Conservation (phyloP, 2,797 vertebrate species). For the Pantherophis vulpinus region DNA sequence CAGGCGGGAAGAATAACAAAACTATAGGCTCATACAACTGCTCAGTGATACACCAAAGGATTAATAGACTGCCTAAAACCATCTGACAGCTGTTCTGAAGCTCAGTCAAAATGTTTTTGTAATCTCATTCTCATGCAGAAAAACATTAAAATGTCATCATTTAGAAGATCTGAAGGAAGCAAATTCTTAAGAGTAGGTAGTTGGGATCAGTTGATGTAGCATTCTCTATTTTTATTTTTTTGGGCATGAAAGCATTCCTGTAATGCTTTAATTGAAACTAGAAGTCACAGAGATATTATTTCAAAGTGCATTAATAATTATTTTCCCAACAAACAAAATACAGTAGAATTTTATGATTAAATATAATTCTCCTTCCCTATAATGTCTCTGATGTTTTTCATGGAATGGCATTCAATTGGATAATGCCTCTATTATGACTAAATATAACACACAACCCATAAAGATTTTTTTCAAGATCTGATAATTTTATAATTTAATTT, state of each 20-base stretch:
- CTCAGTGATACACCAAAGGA: background rate
- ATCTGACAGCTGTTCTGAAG: background rate
- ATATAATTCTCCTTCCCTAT: background rate
- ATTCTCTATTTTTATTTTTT: background rate
- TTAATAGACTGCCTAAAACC: conserved; percentile 10
- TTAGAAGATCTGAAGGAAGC: background rate
- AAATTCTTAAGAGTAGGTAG: background rate
- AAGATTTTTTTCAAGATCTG: background rate
- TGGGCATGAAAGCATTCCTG: background rate
- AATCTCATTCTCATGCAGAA: background rate
- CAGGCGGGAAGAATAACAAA: conserved; percentile 12
- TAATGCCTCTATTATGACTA: background rate
- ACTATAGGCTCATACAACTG: conserved; percentile 12
- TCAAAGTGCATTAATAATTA: background rate
- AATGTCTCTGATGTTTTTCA: background rate
- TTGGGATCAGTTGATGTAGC: background rate
- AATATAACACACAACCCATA: background rate
- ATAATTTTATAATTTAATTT: background rate
- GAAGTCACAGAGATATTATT: background rate
- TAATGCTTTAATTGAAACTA: background rate
- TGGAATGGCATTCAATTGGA: background rate
- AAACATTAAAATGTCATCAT: conserved; percentile 28
- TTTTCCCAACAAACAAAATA: background rate
- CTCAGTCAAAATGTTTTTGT: conserved; percentile 16
- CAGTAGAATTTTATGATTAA: background rate